These are phyloP conservation scores for Meloidogyne hapla DNA, from an alignment of 1,140 invertebrate species.

Conservation along the genomic window DNA sequence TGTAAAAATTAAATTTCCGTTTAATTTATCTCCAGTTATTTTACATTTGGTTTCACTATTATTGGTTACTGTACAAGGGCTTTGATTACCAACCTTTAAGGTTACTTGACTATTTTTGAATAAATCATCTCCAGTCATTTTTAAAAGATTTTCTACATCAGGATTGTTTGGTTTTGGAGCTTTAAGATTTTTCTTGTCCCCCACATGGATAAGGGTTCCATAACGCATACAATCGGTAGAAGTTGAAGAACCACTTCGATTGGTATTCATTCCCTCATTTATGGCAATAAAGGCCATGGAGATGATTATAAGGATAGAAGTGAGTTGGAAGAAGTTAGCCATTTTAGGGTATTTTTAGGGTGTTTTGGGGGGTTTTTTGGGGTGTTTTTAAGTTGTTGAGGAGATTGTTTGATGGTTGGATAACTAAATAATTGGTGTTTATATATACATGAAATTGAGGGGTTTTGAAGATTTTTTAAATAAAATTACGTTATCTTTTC, in stretches of 20 bases:
- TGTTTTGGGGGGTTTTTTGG: background rate
- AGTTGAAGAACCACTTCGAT: background rate
- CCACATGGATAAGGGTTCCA: background rate
- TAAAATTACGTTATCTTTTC: too few relatives aligned
- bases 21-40: too few relatives aligned
- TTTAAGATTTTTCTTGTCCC: too few relatives aligned
- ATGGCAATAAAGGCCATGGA: background rate
- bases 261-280: background rate
- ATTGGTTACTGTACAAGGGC: too few relatives aligned
- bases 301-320: background rate
- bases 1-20: too few relatives aligned
- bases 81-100: too few relatives aligned
- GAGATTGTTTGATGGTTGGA: background rate
- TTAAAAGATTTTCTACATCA: too few relatives aligned
- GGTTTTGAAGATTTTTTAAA: background rate
- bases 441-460: background rate
- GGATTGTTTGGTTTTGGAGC: too few relatives aligned
- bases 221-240: background rate
- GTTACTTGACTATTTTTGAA: too few relatives aligned
- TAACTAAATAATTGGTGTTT: background rate
- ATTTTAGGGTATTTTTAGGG: background rate
- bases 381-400: background rate
- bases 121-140: too few relatives aligned
- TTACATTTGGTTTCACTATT: too few relatives aligned
- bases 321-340: background rate